Base-by-base conservation (phyloP, 1,140 invertebrate genomes). In the Drosophila dunni region DNA sequence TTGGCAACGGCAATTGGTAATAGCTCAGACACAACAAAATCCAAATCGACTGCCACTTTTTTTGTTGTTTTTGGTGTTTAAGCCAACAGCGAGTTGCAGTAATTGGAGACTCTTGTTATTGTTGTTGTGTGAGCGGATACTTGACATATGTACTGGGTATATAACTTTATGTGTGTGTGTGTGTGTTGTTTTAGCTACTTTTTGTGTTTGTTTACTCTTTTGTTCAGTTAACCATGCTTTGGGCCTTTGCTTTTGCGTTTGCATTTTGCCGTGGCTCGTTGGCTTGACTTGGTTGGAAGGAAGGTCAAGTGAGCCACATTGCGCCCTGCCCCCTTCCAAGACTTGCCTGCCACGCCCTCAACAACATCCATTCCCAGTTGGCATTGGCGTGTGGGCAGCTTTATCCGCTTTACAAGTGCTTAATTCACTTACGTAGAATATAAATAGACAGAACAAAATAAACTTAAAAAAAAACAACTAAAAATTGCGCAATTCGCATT, bases 321-420 rank as follows among this genome's bases (percentile, higher is more conserved):
- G 45, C 66, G 15, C 51, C 62, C 11, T 17, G 62, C 69, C 70
- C 53, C 48, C 61, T 17, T 24, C n/a, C 3, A 4, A 29, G 24
- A 29, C 24, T 29, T 29, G 24, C 42, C 60, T 60, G 51, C 42
- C 58, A 57, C 61, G 50, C 56, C 74, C 56, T 40, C 50, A 51
- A 57, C 56, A 33, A 34, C 56, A 56, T 17, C 57, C 65, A 36
- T 60, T 61, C 51, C 51, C 58, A 53, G 36, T 63, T 75, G 66
- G 65, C 65, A 72, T 69, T 74, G 71, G 51, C 58, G 48, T 63
- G 82, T 81, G 75, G 82, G 79, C 76, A 76, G 82, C 53, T 86
- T 29, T 86, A 88, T 88, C 79, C 83, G 83, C 83, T 79, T 88
- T 80, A 60, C 84, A 88, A 88, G 83, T 89, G 83, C 84, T 72